Base-by-base conservation (phyloP, 2,888 invertebrate genomes). In the Leptopilina myrica region DNA sequence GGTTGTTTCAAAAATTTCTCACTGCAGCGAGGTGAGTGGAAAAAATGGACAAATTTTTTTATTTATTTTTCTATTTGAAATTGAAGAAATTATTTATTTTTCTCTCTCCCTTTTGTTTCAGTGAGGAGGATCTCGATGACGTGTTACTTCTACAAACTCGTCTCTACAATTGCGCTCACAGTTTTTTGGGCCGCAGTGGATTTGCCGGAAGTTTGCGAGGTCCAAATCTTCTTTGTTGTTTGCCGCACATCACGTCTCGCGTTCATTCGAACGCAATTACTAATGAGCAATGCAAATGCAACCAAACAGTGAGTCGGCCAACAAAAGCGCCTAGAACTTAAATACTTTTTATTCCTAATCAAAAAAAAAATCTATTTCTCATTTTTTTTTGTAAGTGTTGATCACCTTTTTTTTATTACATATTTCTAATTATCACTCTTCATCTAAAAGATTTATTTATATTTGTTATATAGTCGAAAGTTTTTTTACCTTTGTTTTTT, bases 41-140 rank as follows among this genome's bases (percentile, higher is more conserved):
- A 59, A 59, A n/a, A 15, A 59, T n/a, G 0, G 0, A 59, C 6
- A n/a, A 59, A 65, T 3, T 65, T 59, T 14, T 65, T 49, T 76
- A 49, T 76, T 40, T 64, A 20, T 20, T 20, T 20, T 46, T 46
- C 11, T 12, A 12, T 49, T 56, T 26, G 20, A 20, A 20, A 75
- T 12, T 12, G 76, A 56, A 73, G 33, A 53, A 73, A 33, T 11
- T 15, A 56, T 53, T 73, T 78, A n/a, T n/a, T n/a, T n/a, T n/a
- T n/a, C n/a, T n/a, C n/a, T n/a, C n/a, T n/a, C n/a, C n/a, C n/a
- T 20, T 80, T 75, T 89, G 89, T 15, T 11, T 49, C 92, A 96
- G 95, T 87, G 96, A 96, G 90, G 94, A 94, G 65, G 96, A 96
- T 89, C 91, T 96, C 73, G 96, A 96, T 87, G 96, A 96, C 89